phyloP scores from a whole-genome alignment of 2,888 invertebrate species.

The Sinelater perroti region DNA sequence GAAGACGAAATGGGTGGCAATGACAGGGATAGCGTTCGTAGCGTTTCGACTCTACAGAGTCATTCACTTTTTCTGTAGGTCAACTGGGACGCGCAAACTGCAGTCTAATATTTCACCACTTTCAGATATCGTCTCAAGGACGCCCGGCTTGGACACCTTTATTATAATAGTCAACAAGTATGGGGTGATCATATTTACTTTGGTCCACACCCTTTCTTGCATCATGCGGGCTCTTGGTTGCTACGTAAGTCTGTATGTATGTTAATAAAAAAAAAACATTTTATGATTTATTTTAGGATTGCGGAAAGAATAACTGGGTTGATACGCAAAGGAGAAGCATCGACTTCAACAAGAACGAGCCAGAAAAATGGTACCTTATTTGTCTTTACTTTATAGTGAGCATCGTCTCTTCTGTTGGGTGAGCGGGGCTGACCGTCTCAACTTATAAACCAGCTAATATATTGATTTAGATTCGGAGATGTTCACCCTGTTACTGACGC shows the following conservation, averaged over 20 bases:
- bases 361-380: constrained; percentile 13
- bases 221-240: constrained; percentile 33
- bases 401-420: constrained; percentile 23
- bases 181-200: constrained; percentile 31
- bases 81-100: not conserved
- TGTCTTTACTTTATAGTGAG: constrained; percentile 22
- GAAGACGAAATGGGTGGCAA: not conserved
- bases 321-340: constrained; percentile 22
- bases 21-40: constrained; percentile 14
- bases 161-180: constrained; percentile 28
- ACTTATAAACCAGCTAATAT: no score
- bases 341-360: constrained; percentile 3
- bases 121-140: constrained; percentile 30
- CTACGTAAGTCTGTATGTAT: constrained; percentile 14
- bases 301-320: constrained; percentile 18
- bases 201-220: constrained; percentile 36
- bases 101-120: constrained; percentile 2
- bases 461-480: constrained; percentile 31
- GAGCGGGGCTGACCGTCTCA: no score
- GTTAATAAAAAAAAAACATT: not conserved
- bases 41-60: constrained; percentile 36
- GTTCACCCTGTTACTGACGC: constrained; percentile 25
- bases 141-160: constrained; percentile 32
- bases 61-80: constrained; percentile 32
- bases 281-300: not conserved